Percentiles rank a stretch among this genome's conserved stretches.
Evolutionary conservation across 1,140 invertebrate species (phyloP).

Genomic region (Asobara japonica): DNA sequence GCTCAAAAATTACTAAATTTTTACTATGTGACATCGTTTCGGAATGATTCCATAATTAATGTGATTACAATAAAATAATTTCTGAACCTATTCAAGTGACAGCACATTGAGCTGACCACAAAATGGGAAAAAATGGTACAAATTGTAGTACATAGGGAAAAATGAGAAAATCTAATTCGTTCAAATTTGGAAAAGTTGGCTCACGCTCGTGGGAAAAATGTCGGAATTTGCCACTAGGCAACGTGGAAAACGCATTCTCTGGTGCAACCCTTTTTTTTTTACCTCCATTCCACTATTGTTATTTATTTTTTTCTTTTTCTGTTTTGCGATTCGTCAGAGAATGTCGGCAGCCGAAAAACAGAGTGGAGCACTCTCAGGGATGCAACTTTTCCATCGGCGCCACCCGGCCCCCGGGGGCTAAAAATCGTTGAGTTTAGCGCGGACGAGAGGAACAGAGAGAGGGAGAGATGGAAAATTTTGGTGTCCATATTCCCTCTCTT

Average conservation of each 20-base stretch:
- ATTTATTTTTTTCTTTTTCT: constrained; percentile 26
- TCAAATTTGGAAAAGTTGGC: constrained; percentile 29
- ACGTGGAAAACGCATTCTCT: constrained; percentile 27
- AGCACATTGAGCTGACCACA: neutral
- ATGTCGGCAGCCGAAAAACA: constrained; percentile 55
- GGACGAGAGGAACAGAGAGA: neutral
- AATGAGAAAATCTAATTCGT: constrained; percentile 27
- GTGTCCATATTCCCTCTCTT: constrained; percentile 35
- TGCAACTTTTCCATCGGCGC: constrained; percentile 64
- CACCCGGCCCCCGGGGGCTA: constrained; percentile 53
- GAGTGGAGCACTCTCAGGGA: constrained; percentile 59
- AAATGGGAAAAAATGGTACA: constrained; percentile 18
- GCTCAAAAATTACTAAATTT: too few species aligned
- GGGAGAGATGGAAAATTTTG: constrained; percentile 30
- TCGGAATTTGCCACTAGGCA: constrained; percentile 19
- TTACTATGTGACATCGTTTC: too few species aligned
- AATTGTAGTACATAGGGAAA: neutral
- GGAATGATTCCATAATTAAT: too few species aligned
- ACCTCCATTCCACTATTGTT: neutral
- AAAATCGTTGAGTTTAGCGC: constrained; percentile 59
- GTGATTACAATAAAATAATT: too few species aligned
- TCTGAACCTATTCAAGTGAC: neutral
- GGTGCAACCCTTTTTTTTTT: neutral
- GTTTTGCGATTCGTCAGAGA: constrained; percentile 39
- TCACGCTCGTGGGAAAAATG: constrained; percentile 22